Evolutionary conservation across 2,113 vertebrate genomes (phyloP).

Genomic region (Lasiurus borealis): DNA sequence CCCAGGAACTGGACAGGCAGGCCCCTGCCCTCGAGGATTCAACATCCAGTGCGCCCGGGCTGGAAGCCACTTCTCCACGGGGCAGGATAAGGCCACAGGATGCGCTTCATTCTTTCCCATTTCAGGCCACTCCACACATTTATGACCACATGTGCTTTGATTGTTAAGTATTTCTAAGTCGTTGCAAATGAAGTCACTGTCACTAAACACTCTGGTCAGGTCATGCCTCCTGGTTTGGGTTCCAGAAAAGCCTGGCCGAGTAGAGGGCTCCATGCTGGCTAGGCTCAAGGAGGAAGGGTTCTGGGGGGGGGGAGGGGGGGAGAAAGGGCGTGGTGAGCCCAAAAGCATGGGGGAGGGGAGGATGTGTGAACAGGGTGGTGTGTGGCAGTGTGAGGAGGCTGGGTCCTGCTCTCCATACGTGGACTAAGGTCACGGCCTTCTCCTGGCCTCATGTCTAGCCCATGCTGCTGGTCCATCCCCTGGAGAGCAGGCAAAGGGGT

Average conservation of each 20-base stretch:
- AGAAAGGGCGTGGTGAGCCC: fast-evolving
- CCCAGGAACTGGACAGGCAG: fast-evolving
- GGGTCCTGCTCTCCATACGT: too few species aligned
- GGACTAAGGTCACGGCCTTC: too few species aligned
- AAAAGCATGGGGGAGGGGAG: fast-evolving
- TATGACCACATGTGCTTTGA: not conserved
- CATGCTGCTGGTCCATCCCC: not conserved
- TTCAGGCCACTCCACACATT: not conserved
- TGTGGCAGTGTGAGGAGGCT: fast-evolving
- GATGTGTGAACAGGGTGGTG: fast-evolving
- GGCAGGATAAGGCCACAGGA: not conserved
- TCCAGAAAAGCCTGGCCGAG: not conserved
- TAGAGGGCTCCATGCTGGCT: not conserved
- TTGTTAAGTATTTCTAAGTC: not conserved
- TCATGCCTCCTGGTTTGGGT: not conserved
- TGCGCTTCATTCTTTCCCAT: not conserved
- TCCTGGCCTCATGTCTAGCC: not conserved
- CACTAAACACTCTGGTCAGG: not conserved
- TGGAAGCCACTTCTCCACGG: not conserved
- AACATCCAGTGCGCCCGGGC: not conserved
- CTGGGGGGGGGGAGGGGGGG: not conserved
- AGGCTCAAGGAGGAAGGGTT: not conserved
- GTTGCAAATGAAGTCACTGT: not conserved
- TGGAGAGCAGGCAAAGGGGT: not conserved
- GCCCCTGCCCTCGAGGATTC: not conserved